Percentiles rank a stretch among this genome's conserved stretches.
phyloP scores from a whole-genome alignment of 2,888 invertebrate species.

The Pollenia labialis region DNA sequence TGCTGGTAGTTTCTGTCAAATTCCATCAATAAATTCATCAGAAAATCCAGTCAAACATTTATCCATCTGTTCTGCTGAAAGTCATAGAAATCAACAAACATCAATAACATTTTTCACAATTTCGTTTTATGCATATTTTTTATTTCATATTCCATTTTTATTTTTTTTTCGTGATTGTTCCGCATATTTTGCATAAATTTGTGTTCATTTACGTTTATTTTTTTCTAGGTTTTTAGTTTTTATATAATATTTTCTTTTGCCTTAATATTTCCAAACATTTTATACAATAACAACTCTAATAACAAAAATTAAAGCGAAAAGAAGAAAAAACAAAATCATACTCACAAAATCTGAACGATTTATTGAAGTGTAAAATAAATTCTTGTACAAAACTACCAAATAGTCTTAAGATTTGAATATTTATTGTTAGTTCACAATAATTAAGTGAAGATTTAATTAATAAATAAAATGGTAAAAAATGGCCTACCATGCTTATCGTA shows the following conservation, averaged over 20 bases:
- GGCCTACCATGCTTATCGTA: conserved; percentile 34
- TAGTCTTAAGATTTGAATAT: no score
- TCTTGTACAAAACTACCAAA: conserved; percentile 29
- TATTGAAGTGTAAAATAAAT: conserved; percentile 47
- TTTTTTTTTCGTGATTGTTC: neutral
- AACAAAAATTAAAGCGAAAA: neutral
- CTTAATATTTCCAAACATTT: conserved; percentile 1
- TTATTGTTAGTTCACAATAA: no score
- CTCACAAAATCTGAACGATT: conserved; percentile 31
- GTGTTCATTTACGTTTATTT: conserved; percentile 1
- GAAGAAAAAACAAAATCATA: conserved; percentile 2
- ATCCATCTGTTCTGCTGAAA: neutral
- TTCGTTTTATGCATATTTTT: neutral
- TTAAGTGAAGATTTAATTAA: no score
- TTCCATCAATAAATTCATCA: conserved; percentile 45
- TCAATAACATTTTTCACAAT: neutral
- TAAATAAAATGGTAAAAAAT: no score
- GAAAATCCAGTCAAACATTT: neutral
- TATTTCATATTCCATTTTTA: neutral
- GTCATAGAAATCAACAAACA: neutral
- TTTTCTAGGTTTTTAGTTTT: neutral
- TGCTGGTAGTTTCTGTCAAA: conserved; percentile 3
- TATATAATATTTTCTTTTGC: neutral
- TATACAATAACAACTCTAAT: conserved; percentile 18
- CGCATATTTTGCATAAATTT: conserved; percentile 50